Conservation (phyloP, 2,113 vertebrate species). For the Tachuris rubrigastra region DNA sequence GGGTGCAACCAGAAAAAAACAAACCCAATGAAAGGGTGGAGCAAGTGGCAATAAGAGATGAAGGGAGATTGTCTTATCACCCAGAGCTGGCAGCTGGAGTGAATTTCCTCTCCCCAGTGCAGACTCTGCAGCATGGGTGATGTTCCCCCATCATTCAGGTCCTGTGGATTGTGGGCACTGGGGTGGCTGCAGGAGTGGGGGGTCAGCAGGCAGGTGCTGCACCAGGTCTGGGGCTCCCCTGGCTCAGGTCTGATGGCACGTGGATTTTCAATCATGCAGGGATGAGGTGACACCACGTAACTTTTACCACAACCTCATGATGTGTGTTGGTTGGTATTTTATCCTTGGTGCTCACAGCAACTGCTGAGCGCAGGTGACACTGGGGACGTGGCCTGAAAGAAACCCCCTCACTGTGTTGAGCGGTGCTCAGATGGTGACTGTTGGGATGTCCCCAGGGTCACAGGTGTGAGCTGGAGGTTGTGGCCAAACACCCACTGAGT, state of each 20-base stretch:
- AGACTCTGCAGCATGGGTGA: neutral
- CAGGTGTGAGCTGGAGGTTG: neutral
- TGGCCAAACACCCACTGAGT: neutral
- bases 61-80: constrained; percentile 36
- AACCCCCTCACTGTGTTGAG: neutral
- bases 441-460: neutral
- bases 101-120: neutral
- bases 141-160: neutral
- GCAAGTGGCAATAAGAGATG: neutral
- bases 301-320: neutral
- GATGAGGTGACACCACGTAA: accelerated
- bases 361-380: accelerated
- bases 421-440: neutral
- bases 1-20: neutral
- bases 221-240: neutral
- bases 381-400: neutral
- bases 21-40: neutral
- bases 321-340: neutral
- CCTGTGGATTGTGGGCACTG: neutral
- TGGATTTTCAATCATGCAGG: neutral
- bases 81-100: neutral
- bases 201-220: neutral
- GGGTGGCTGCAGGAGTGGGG: neutral
- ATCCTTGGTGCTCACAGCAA: neutral
- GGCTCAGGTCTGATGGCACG: neutral